phyloP scores from a whole-genome alignment of 2,797 vertebrate genomes.

The Oryzias sinensis region DNA sequence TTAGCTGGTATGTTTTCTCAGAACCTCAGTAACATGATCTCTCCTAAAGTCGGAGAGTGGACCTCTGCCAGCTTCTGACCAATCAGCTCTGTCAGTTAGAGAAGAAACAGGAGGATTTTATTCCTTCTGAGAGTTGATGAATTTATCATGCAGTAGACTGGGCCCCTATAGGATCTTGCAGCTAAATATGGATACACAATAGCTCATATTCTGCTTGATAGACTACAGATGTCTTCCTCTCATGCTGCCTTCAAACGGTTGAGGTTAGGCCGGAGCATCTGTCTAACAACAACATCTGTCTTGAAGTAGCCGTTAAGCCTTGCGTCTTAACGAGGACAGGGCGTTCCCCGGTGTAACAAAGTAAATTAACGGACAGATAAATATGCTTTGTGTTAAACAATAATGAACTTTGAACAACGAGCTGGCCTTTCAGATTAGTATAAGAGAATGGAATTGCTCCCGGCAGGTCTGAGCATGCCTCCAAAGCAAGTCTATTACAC shows the following conservation, averaged over 20 bases:
- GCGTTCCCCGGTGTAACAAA: conserved; percentile 44
- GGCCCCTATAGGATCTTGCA: conserved; percentile 41
- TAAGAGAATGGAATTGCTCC: conserved; percentile 7
- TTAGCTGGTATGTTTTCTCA: background rate
- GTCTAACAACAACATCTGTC: conserved; percentile 14
- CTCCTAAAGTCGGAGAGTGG: conserved; percentile 44
- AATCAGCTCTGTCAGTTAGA: conserved; percentile 47
- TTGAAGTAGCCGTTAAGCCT: conserved; percentile 33
- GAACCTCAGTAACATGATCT: conserved; percentile 48
- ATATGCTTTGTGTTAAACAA: conserved; percentile 31
- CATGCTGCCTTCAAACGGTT: conserved; percentile 1
- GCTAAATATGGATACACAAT: conserved; percentile 20
- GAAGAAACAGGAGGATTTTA: conserved; percentile 44
- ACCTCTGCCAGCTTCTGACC: conserved; percentile 44
- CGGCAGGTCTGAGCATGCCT: conserved; percentile 47
- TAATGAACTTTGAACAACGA: conserved; percentile 18
- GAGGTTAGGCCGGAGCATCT: conserved; percentile 2
- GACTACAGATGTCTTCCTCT: conserved; percentile 10
- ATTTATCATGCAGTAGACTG: conserved; percentile 36
- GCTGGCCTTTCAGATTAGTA: conserved; percentile 20
- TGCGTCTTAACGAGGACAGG: conserved; percentile 25
- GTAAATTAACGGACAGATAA: conserved; percentile 32
- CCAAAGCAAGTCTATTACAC: background rate
- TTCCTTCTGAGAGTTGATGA: conserved; percentile 31
- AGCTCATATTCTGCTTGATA: conserved; percentile 16